Conservation (phyloP, 2,888 invertebrate genomes). For the Auanema freiburgensis region DNA sequence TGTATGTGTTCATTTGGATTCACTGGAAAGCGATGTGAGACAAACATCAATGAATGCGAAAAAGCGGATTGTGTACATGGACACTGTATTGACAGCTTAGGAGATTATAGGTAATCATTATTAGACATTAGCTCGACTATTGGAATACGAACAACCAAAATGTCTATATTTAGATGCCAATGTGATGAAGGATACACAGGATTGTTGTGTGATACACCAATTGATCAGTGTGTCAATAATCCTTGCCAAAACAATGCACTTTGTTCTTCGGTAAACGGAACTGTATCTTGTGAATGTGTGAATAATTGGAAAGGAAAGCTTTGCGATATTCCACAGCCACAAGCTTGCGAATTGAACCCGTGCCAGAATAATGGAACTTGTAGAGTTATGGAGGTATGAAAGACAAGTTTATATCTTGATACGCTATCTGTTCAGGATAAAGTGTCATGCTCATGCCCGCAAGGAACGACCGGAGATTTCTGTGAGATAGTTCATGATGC, state of each 20-base stretch:
- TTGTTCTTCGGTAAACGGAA: conserved; percentile 31
- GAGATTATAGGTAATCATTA: conserved; percentile 27
- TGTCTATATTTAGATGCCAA: conserved; percentile 36
- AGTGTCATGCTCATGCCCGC: conserved; percentile 35
- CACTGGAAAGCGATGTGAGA: conserved; percentile 48
- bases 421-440: conserved; percentile 16
- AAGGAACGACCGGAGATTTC: conserved; percentile 36
- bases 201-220: conserved; percentile 31
- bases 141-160: not conserved
- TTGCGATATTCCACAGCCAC: conserved; percentile 32
- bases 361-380: conserved; percentile 34
- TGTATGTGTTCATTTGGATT: conserved; percentile 42
- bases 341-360: conserved; percentile 16
- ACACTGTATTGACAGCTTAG: conserved; percentile 39
- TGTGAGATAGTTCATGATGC: conserved; percentile 25
- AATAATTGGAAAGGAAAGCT: conserved; percentile 42
- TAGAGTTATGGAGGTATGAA: conserved; percentile 5
- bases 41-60: conserved; percentile 48
- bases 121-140: not conserved
- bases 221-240: conserved; percentile 39
- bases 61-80: conserved; percentile 29
- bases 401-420: not conserved
- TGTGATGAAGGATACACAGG: conserved; percentile 50
- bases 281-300: conserved; percentile 44
- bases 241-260: conserved; percentile 45